Evolutionary conservation across 2,888 invertebrate species (phyloP).

Genomic region (Caenorhabditis sinica): DNA sequence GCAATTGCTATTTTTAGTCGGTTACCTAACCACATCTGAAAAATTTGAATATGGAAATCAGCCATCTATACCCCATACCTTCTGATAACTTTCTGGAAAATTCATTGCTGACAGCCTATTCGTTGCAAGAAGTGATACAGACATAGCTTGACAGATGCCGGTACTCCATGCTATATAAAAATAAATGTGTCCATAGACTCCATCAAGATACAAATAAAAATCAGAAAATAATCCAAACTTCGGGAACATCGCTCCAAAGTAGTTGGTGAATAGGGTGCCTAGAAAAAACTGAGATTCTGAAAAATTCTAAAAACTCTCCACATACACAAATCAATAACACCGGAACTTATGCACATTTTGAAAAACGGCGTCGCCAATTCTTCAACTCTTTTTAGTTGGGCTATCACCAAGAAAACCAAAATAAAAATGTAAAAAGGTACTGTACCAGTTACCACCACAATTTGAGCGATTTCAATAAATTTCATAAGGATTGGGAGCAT

Average conservation of each 20-base stretch:
- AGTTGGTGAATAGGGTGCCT: conserved; percentile 54
- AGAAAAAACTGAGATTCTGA: background rate
- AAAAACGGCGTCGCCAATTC: conserved; percentile 43
- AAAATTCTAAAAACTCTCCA: background rate
- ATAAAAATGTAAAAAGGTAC: conserved; percentile 44
- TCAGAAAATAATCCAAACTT: conserved; percentile 35
- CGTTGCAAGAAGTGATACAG: conserved; percentile 49
- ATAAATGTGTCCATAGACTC: conserved; percentile 39
- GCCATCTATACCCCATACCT: background rate
- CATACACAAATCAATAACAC: conserved; percentile 48
- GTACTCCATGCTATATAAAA: conserved; percentile 60
- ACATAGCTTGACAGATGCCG: conserved; percentile 60
- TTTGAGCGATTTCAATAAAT: conserved; percentile 9
- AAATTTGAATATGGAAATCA: too few species aligned
- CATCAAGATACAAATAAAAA: conserved; percentile 29
- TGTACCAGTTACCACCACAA: conserved; percentile 18
- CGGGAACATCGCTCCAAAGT: conserved; percentile 57
- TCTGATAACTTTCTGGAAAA: conserved; percentile 40
- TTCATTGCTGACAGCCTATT: conserved; percentile 57
- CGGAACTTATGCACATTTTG: conserved; percentile 43
- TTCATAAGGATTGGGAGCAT: conserved; percentile 5
- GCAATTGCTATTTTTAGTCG: conserved; percentile 27
- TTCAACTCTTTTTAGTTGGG: conserved; percentile 7
- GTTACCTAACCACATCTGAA: conserved; percentile 35
- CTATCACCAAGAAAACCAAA: conserved; percentile 24